A percentile compares a stretch with the other conserved stretches of the same genome.
Evolutionary conservation across 2,113 vertebrate species (phyloP).

Genomic region (Cololabis saira): DNA sequence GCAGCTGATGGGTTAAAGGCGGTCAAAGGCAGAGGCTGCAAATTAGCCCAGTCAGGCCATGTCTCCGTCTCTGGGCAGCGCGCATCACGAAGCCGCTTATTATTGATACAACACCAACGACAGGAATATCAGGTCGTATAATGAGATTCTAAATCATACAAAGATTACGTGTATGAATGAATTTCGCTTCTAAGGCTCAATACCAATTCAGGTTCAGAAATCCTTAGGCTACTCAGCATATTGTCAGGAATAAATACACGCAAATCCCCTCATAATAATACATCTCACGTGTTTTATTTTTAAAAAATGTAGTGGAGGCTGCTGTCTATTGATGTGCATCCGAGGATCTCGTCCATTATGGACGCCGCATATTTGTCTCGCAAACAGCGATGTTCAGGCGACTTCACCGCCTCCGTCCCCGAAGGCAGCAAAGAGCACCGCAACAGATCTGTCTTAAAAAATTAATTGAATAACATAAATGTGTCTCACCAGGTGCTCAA

Average conservation of each 20-base stretch:
- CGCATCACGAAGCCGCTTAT: not conserved
- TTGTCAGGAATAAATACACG: not conserved
- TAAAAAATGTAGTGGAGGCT: slow-evolving; percentile 1
- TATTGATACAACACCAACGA: not conserved
- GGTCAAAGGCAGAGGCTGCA: slow-evolving; percentile 45
- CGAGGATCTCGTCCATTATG: slow-evolving; percentile 34
- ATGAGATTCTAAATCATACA: not conserved
- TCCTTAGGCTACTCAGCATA: not conserved
- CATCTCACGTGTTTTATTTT: slow-evolving; percentile 15
- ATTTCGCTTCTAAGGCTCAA: not conserved
- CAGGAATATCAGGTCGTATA: not conserved
- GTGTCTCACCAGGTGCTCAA: slow-evolving; percentile 58
- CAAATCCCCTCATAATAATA: slow-evolving; percentile 10
- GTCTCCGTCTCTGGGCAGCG: slow-evolving; percentile 23
- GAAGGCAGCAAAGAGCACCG: not conserved
- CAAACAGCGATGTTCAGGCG: slow-evolving; percentile 41
- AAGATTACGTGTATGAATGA: too few species aligned
- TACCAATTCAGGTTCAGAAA: not conserved
- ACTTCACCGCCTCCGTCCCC: slow-evolving; percentile 31
- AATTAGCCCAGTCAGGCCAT: slow-evolving; percentile 64
- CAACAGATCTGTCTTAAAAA: not conserved
- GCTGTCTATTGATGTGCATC: slow-evolving; percentile 20
- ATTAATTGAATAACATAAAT: not conserved
- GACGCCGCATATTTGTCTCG: slow-evolving; percentile 37
- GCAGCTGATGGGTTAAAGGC: slow-evolving; percentile 23